Percentiles rank a stretch among this genome's conserved stretches.
These are phyloP conservation scores for Sylvilagus floridanus DNA, from an alignment of 2,797 vertebrate genomes.

Conservation along the genomic window DNA sequence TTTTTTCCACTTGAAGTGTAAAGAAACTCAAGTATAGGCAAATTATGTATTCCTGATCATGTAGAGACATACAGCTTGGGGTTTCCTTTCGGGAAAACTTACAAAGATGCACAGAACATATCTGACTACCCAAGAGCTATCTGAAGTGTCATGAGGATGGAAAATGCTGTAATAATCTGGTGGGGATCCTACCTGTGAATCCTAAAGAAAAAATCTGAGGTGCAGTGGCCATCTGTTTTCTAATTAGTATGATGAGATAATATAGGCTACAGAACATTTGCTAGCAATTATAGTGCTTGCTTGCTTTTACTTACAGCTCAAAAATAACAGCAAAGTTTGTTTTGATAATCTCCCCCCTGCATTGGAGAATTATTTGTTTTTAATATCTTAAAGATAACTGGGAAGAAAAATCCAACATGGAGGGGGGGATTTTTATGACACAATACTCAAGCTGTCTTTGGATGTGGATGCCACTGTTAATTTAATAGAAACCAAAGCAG, in stretches of 20 bases:
- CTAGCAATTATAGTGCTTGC: constrained; percentile 41
- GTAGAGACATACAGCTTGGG: background rate
- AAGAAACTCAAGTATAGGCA: constrained; percentile 58
- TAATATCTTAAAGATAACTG: constrained; percentile 77
- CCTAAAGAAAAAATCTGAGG: constrained; percentile 10
- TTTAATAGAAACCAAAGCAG: constrained; percentile 82
- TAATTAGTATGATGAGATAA: constrained; percentile 19
- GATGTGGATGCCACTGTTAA: constrained; percentile 77
- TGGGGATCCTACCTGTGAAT: constrained; percentile 2
- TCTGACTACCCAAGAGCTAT: background rate
- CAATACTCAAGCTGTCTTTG: constrained; percentile 77
- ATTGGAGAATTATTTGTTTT: constrained; percentile 83
- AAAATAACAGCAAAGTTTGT: constrained; percentile 71
- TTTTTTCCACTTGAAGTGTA: constrained; percentile 3
- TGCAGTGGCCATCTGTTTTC: background rate
- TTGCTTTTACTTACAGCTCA: constrained; percentile 32
- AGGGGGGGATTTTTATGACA: constrained; percentile 70
- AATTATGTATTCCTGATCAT: background rate
- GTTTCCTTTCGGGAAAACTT: background rate
- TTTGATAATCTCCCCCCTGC: constrained; percentile 74
- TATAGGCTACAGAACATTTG: constrained; percentile 40
- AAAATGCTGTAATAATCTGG: background rate
- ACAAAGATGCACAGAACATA: background rate
- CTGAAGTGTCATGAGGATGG: background rate
- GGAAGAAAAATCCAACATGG: constrained; percentile 73